These are phyloP conservation scores for Speoplatyrhinus poulsoni DNA, from an alignment of 2,113 vertebrate genomes.

Conservation along the genomic window DNA sequence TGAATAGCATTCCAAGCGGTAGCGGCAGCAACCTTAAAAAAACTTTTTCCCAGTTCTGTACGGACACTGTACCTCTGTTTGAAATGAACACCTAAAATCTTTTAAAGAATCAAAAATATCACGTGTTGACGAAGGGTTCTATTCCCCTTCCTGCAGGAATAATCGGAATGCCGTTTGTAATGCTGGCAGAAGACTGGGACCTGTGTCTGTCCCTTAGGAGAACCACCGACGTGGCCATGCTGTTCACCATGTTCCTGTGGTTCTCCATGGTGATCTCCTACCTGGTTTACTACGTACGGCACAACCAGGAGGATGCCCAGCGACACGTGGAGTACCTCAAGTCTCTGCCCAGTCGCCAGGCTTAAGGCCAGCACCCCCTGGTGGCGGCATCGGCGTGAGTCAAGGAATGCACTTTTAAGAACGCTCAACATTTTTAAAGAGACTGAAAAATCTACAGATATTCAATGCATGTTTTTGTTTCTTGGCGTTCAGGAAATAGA, in stretches of 20 bases:
- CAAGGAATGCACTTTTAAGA: too few species aligned
- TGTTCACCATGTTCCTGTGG: conserved; percentile 61
- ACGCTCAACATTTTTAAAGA: too few species aligned
- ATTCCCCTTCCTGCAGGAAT: conserved; percentile 51
- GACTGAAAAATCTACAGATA: too few species aligned
- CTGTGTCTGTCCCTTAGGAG: conserved; percentile 68
- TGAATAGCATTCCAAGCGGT: too few species aligned
- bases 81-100: too few species aligned
- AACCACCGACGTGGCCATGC: conserved; percentile 47
- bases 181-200: conserved; percentile 74
- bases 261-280: conserved; percentile 50
- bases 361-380: not conserved
- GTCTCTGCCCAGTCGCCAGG: conserved; percentile 34
- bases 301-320: conserved; percentile 36
- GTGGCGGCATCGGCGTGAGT: too few species aligned
- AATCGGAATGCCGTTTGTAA: conserved; percentile 74
- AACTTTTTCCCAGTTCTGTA: too few species aligned
- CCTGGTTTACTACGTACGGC: conserved; percentile 48
- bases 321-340: conserved; percentile 51
- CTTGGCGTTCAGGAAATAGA: too few species aligned
- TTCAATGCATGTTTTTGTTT: too few species aligned
- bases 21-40: too few species aligned
- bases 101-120: too few species aligned
- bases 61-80: too few species aligned
- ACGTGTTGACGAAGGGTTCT: not conserved